phyloP scores from a whole-genome alignment of 2,113 vertebrate species.

The Actenoides hombroni region DNA sequence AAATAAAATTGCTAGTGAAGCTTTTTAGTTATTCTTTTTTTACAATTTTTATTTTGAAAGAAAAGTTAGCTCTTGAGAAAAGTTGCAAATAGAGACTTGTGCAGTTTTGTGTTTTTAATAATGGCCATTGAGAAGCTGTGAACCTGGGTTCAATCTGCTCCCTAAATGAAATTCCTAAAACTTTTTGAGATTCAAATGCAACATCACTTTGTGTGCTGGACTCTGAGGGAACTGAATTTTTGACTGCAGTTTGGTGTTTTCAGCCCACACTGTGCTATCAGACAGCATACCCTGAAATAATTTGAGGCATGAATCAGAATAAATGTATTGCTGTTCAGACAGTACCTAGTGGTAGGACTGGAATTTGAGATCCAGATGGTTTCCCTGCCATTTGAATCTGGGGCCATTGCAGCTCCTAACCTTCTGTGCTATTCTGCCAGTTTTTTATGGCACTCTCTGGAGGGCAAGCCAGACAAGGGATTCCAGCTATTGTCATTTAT shows the following conservation, averaged over 20 bases:
- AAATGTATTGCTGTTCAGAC: conserved; percentile 52
- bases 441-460: conserved; percentile 59
- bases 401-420: conserved; percentile 9
- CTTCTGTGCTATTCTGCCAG: conserved; percentile 53
- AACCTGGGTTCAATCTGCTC: background rate
- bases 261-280: conserved; percentile 5
- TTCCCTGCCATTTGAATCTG: conserved; percentile 59
- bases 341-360: conserved; percentile 56
- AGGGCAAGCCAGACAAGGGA: conserved; percentile 40
- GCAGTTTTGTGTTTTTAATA: background rate
- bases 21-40: background rate
- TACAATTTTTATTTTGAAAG: background rate
- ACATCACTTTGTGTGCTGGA: background rate
- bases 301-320: conserved; percentile 59
- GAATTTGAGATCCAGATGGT: conserved; percentile 73
- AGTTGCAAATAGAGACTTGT: background rate
- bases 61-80: background rate
- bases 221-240: background rate
- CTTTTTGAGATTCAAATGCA: background rate
- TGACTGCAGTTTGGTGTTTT: background rate
- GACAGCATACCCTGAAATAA: conserved; percentile 64
- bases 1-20: background rate
- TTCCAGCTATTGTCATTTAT: conserved; percentile 69
- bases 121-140: background rate
- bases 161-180: background rate